Percentiles rank a stretch among this genome's conserved stretches.
Conservation (phyloP, 2,888 invertebrate species). For the Anaspis maculata region DNA sequence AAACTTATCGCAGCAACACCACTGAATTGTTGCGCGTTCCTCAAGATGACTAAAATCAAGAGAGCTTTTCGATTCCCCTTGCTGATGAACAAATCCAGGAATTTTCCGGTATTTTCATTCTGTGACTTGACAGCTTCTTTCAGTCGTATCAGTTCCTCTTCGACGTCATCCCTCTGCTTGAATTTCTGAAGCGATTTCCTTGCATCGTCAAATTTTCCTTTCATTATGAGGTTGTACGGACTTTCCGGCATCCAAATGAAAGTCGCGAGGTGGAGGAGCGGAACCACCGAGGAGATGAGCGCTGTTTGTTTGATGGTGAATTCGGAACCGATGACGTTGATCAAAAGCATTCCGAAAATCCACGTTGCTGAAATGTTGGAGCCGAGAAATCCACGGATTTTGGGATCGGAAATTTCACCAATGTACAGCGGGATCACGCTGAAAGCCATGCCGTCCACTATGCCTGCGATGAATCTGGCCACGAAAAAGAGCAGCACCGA, state of each 20-base stretch:
- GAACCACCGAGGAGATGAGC: background rate
- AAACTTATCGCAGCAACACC: constrained; percentile 55
- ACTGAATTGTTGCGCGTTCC: constrained; percentile 42
- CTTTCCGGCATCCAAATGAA: constrained; percentile 8
- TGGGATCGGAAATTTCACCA: constrained; percentile 51
- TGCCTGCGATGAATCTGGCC: constrained; percentile 46
- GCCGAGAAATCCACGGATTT: constrained; percentile 53
- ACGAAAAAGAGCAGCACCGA: constrained; percentile 23
- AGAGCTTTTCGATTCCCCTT: constrained; percentile 2
- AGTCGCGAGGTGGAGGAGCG: constrained; percentile 2
- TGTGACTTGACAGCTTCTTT: constrained; percentile 1
- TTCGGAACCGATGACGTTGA: constrained; percentile 50
- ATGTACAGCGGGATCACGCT: constrained; percentile 51
- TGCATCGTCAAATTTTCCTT: background rate
- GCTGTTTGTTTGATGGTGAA: constrained; percentile 3
- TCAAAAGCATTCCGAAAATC: constrained; percentile 51
- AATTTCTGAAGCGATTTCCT: constrained; percentile 1
- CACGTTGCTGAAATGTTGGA: constrained; percentile 50
- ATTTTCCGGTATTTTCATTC: background rate
- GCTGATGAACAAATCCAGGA: constrained; percentile 4
- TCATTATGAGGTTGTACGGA: constrained; percentile 6
- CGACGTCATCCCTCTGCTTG: background rate
- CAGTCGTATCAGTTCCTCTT: constrained; percentile 4
- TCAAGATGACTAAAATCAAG: constrained; percentile 1
- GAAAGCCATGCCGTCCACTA: constrained; percentile 43